Evolutionary conservation across 2,113 vertebrate species (phyloP).

Genomic region (Aleadryas rufinucha): DNA sequence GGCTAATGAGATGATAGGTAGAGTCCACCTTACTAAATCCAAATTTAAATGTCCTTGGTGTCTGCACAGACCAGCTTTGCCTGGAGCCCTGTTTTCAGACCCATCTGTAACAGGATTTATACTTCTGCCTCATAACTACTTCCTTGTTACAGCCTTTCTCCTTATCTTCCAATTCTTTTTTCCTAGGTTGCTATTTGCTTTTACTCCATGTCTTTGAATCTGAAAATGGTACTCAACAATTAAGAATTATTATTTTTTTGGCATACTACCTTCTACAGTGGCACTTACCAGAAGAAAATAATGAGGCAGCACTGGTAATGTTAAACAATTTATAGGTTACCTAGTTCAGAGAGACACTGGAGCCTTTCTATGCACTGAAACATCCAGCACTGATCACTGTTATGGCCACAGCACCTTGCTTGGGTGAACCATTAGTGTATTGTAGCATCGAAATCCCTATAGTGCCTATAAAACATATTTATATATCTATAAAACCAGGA

Average conservation of each 20-base stretch:
- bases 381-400: constrained; percentile 6
- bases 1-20: background rate
- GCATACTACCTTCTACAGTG: background rate
- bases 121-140: background rate
- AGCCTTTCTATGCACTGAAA: background rate
- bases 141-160: background rate
- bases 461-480: constrained; percentile 54
- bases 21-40: background rate
- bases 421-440: constrained; percentile 30
- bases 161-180: background rate
- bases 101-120: background rate
- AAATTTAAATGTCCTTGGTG: background rate
- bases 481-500: constrained; percentile 48
- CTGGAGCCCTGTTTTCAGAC: background rate
- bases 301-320: background rate
- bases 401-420: background rate
- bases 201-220: background rate
- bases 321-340: constrained; percentile 23
- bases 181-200: background rate
- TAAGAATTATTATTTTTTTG: background rate
- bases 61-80: background rate
- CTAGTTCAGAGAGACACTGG: constrained; percentile 17
- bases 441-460: constrained; percentile 1
- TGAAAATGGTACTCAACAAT: background rate
- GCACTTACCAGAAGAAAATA: constrained; percentile 4